These are phyloP conservation scores for Planococcus citri DNA, from an alignment of 1,140 invertebrate species.

Conservation along the genomic window DNA sequence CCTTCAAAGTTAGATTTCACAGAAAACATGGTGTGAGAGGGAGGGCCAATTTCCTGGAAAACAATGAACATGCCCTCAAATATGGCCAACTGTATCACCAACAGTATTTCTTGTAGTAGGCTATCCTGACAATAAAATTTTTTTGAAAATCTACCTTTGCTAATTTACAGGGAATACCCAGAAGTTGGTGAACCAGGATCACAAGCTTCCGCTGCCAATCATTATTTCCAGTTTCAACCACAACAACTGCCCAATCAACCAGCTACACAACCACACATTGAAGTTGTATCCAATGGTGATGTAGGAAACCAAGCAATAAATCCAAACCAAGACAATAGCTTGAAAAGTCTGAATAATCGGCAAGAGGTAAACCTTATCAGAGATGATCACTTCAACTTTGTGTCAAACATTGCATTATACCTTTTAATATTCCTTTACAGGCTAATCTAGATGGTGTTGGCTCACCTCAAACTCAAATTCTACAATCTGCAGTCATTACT, in stretches of 20 bases:
- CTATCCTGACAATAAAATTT: no score
- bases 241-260: neutral
- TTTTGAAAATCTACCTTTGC: neutral
- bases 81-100: no score
- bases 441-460: neutral
- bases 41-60: no score
- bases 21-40: no score
- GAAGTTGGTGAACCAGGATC: neutral
- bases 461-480: neutral
- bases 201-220: neutral
- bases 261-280: neutral
- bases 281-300: neutral
- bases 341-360: neutral
- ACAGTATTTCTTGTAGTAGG: no score
- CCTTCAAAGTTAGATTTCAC: no score
- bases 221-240: neutral
- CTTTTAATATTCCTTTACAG: neutral
- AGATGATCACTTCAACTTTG: neutral
- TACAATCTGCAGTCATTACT: neutral
- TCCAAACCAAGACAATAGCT: neutral
- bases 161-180: neutral
- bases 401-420: neutral
- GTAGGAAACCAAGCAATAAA: neutral
- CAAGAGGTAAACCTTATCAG: neutral
- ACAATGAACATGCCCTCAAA: no score